Evolutionary conservation across 2,113 vertebrate genomes (phyloP).

Genomic region (Paraplagusia blochii): DNA sequence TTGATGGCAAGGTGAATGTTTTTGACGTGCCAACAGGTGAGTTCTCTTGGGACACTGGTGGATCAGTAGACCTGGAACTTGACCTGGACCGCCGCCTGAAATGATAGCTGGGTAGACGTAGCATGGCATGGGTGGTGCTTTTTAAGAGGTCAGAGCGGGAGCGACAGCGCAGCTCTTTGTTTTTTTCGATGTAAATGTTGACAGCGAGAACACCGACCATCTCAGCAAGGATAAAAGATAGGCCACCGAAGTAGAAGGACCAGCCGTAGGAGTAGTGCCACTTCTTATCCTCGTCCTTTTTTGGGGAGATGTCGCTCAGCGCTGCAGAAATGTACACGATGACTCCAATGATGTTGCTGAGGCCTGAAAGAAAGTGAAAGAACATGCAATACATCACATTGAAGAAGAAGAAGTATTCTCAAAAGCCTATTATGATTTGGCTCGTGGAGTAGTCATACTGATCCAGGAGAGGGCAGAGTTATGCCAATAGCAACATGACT

Average conservation of each 20-base stretch:
- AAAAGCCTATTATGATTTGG: too few species aligned
- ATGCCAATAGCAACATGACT: too few species aligned
- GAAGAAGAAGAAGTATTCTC: too few species aligned
- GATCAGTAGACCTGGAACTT: slow-evolving; percentile 86
- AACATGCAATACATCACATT: too few species aligned
- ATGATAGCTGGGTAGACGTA: slow-evolving; percentile 88
- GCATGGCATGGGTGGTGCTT: slow-evolving; percentile 82
- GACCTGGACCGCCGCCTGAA: slow-evolving; percentile 85
- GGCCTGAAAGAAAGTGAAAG: slow-evolving; percentile 69
- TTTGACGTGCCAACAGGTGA: slow-evolving; percentile 76
- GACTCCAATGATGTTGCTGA: slow-evolving; percentile 96
- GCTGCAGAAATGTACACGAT: slow-evolving; percentile 94
- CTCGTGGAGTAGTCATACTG: too few species aligned
- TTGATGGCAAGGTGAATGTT: slow-evolving; percentile 72
- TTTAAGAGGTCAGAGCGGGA: slow-evolving; percentile 85
- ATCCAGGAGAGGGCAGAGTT: too few species aligned
- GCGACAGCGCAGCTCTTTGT: slow-evolving; percentile 88
- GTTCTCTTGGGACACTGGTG: slow-evolving; percentile 75
- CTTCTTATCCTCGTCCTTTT: slow-evolving; percentile 90
- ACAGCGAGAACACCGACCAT: slow-evolving; percentile 91
- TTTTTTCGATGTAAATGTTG: slow-evolving; percentile 93
- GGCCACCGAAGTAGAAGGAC: slow-evolving; percentile 92
- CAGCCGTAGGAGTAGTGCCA: slow-evolving; percentile 94
- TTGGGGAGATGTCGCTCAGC: slow-evolving; percentile 88
- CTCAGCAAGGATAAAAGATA: slow-evolving; percentile 93